Evolutionary conservation across 2,113 vertebrate species (phyloP), one percentile per base, ranked within the genome.

Genomic region (Xenopus laevis): DNA sequence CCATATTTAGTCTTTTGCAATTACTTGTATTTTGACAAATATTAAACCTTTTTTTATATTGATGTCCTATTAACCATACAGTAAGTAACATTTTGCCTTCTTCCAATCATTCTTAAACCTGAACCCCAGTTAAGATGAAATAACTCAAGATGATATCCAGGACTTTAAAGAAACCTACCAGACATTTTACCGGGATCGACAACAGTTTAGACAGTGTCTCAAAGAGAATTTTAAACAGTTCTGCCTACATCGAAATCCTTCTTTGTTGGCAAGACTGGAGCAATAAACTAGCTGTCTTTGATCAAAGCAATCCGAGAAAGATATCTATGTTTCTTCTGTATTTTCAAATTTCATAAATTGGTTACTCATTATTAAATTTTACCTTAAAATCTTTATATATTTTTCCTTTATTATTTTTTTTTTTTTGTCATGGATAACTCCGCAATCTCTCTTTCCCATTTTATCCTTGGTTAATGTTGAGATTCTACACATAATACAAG

Each of bases 221-320:
- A 98, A 97, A 84, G 96, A 98, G 82, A 95, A 95, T 80, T 98
- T 99, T 90, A 96, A 94, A 86, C 95, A 94, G 87, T 98, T 98
- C 90, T 98, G 96, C 91, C 94, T 90, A 79, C 89, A 85, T 85
- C 92, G 89, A 85, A 88, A 93, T 82, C 88, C 87, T 0, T 80
- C 91, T 79, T 95, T 92, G 93, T 79, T 95, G 80, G 88, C 93
- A 78, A 89, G 92, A 2, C 93, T 78, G 93, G 94, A 85, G 92
- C 93, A 79, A 72, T 81, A 86, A 88, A 87, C 72, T 84, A 85
- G 87, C 87, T 89, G 83, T 90, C 87, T 90, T 88, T 88, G 86
- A 89, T 79, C 83, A 85, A 86, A 85, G 90, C 84, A 90, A 88
- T 91, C 82, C 81, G 83, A 81, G 83, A 84, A 93, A 87, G 88